phyloP scores from a whole-genome alignment of 2,888 invertebrate genomes.

The Argyra leucocephala region DNA sequence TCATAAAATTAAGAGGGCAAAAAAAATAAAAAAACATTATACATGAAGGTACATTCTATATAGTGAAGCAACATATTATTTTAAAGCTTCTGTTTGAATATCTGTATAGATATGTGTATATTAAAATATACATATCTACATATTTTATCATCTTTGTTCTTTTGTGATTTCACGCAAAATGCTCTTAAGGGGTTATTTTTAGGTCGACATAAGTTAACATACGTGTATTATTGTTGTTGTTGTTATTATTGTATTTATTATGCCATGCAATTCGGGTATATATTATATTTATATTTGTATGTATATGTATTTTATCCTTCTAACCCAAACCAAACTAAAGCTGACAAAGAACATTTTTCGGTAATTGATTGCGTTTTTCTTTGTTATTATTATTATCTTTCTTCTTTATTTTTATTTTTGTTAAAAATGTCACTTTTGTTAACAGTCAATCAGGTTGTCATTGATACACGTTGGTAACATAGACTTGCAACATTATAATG shows the following conservation, averaged over 20 bases:
- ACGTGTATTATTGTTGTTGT: background rate
- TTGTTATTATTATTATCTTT: background rate
- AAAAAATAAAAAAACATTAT: too few relatives aligned
- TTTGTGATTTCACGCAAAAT: background rate
- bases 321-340: background rate
- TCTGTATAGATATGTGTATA: too few relatives aligned
- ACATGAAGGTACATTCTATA: too few relatives aligned
- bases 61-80: too few relatives aligned
- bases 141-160: background rate
- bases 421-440: background rate
- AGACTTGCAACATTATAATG: too few relatives aligned
- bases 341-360: slow-evolving; percentile 1
- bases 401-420: background rate
- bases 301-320: background rate
- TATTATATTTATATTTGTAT: too few relatives aligned
- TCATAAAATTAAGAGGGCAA: too few relatives aligned
- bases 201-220: slow-evolving; percentile 3
- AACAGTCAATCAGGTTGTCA: slow-evolving; percentile 3
- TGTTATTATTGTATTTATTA: too few relatives aligned
- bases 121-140: too few relatives aligned
- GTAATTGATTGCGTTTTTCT: background rate
- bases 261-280: too few relatives aligned
- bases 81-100: too few relatives aligned
- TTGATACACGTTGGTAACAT: background rate
- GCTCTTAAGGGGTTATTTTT: slow-evolving; percentile 1